Evolutionary conservation across 2,797 vertebrate species (phyloP).

Genomic region (Percopsis omiscomaycus): DNA sequence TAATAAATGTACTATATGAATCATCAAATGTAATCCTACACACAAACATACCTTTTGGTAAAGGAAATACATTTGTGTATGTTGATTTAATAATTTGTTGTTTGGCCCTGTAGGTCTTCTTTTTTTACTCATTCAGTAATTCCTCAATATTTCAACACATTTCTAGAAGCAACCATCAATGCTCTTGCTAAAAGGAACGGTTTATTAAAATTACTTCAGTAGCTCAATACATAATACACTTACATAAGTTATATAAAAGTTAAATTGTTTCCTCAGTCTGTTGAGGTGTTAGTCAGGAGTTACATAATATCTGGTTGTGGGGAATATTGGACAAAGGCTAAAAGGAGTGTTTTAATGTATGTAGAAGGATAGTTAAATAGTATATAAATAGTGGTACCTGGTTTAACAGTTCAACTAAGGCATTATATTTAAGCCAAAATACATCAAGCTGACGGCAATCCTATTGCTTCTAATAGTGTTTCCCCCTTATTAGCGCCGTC

Average conservation of each 20-base stretch:
- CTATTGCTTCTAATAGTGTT: no score
- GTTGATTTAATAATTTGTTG: slow-evolving; percentile 36
- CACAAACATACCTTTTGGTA: slow-evolving; percentile 31
- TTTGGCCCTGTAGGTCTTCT: slow-evolving; percentile 14
- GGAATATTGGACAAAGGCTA: slow-evolving; percentile 23
- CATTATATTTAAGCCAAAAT: slow-evolving; percentile 33
- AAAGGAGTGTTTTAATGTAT: slow-evolving; percentile 37
- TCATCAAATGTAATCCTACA: slow-evolving; percentile 26
- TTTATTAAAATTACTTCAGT: slow-evolving; percentile 70
- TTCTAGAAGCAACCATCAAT: slow-evolving; percentile 17
- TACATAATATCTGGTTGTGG: slow-evolving; percentile 29
- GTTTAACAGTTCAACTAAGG: slow-evolving; percentile 68
- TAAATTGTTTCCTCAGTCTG: slow-evolving; percentile 48
- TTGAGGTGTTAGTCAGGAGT: slow-evolving; percentile 45
- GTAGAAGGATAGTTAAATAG: neutral
- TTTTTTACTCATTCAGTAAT: neutral
- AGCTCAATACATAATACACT: slow-evolving; percentile 55
- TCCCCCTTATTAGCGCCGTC: no score
- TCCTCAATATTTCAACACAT: neutral
- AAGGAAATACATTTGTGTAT: neutral
- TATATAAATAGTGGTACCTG: slow-evolving; percentile 12
- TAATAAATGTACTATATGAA: slow-evolving; percentile 32
- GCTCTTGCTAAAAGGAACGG: slow-evolving; percentile 48
- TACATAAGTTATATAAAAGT: slow-evolving; percentile 69
- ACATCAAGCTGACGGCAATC: no score